These are phyloP conservation scores for Macrostomum cliftonense DNA, from an alignment of 2,888 invertebrate species.

Conservation along the genomic window DNA sequence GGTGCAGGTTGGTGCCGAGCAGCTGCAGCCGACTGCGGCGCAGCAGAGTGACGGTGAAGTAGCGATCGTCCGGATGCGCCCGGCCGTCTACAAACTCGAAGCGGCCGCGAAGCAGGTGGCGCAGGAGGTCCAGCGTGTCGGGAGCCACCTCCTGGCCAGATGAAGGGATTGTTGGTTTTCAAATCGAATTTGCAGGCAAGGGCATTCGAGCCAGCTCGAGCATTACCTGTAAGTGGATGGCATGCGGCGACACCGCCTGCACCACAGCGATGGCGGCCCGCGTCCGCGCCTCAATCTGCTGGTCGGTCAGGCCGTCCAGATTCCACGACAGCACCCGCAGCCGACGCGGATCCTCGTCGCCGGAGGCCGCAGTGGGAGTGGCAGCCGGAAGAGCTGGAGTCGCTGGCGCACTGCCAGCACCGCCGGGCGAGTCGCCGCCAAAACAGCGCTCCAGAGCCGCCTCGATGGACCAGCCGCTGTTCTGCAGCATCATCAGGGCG, in stretches of 20 bases:
- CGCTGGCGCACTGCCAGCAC: conserved; percentile 17
- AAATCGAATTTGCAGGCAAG: too few relatives aligned
- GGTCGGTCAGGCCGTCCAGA: conserved; percentile 44
- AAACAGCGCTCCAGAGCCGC: conserved; percentile 17
- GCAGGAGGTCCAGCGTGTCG: conserved; percentile 35
- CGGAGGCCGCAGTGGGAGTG: background rate
- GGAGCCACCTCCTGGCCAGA: conserved; percentile 41
- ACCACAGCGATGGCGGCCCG: conserved; percentile 10
- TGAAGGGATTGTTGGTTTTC: too few relatives aligned
- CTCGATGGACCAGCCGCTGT: conserved; percentile 42
- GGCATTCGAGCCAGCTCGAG: too few relatives aligned
- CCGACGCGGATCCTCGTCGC: conserved; percentile 19
- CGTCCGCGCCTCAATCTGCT: conserved; percentile 40
- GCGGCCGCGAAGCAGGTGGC: conserved; percentile 15
- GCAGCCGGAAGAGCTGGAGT: conserved; percentile 8
- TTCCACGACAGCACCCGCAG: conserved; percentile 44
- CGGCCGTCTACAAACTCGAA: background rate
- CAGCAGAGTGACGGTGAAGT: conserved; percentile 40
- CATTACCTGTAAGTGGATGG: background rate
- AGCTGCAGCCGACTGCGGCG: conserved; percentile 23
- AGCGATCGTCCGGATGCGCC: conserved; percentile 21
- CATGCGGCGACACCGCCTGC: background rate
- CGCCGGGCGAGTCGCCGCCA: conserved; percentile 5
- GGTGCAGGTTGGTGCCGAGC: conserved; percentile 37
- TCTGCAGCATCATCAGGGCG: conserved; percentile 44